These are phyloP conservation scores for Hirtodrosophila trivittata DNA, from an alignment of 2,888 invertebrate genomes.

Conservation along the genomic window DNA sequence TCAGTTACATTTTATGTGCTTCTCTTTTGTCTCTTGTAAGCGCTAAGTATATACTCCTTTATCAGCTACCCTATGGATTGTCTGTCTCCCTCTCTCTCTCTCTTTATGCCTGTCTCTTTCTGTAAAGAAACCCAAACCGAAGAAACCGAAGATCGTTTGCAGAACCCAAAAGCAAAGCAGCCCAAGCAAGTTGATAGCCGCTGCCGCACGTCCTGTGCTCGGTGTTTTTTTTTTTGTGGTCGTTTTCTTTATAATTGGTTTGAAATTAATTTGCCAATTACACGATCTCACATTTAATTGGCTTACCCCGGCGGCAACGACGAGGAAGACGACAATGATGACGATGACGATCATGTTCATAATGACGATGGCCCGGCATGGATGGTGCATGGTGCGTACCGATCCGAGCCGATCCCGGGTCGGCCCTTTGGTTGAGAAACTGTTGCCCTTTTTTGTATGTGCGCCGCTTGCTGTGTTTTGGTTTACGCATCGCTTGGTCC, in stretches of 20 bases:
- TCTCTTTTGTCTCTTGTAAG: no score
- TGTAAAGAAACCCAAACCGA: no score
- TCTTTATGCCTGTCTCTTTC: no score
- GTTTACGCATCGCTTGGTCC: slow-evolving; percentile 58
- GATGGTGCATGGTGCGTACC: slow-evolving; percentile 7
- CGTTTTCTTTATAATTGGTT: slow-evolving; percentile 82
- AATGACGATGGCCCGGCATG: slow-evolving; percentile 34
- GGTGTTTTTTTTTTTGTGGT: slow-evolving; percentile 54
- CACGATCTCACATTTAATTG: slow-evolving; percentile 83
- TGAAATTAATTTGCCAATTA: slow-evolving; percentile 83
- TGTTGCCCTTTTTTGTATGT: slow-evolving; percentile 68
- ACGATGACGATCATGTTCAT: slow-evolving; percentile 14
- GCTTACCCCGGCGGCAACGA: slow-evolving; percentile 69
- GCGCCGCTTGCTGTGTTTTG: slow-evolving; percentile 37
- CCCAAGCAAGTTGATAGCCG: slow-evolving; percentile 14
- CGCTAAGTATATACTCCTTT: no score
- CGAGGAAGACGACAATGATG: slow-evolving; percentile 10
- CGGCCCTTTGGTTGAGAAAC: slow-evolving; percentile 42
- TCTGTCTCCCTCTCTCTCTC: no score
- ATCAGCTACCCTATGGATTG: no score
- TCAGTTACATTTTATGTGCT: no score
- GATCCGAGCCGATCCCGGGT: slow-evolving; percentile 1
- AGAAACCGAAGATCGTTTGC: no score
- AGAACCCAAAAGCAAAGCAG: slow-evolving; percentile 17
- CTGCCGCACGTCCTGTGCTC: slow-evolving; percentile 26